Evolutionary conservation across 2,113 vertebrate species (phyloP), one percentile per base, ranked within the genome.

Genomic region (Steatornis caripensis): DNA sequence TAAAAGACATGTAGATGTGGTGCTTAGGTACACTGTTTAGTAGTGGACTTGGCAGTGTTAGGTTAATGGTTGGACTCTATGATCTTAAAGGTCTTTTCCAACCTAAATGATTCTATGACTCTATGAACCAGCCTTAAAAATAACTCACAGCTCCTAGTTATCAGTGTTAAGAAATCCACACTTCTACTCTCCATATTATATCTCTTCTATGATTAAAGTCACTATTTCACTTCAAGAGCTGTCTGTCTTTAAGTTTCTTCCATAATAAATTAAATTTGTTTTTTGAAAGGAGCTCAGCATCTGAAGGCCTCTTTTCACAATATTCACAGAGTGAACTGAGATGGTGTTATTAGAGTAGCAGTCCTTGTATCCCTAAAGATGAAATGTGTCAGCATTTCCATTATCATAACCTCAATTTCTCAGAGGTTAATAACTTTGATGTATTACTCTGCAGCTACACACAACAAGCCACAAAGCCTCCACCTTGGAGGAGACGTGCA

Each of bases 341-440:
- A 72, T 4, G 5, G 46, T 24, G 4, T 84, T 83, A 36, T 69
- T 83, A 12, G n/a, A 80, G 62, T 32, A 69, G 39, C 45, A 58
- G 24, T 65, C 54, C 54, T 84, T 65, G 72, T 54, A 72, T 39
- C 68, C 72, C 71, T 81, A 58, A 53, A 74, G 55, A 82, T 1
- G 2, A 81, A 70, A 72, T 0, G 1, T 66, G 69, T 71, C 89
- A 87, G 32, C 41, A 36, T 62, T 54, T 85, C 54, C 51, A 58
- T 84, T 61, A 66, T 53, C 39, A 45, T 39, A 78, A 87, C 85
- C 65, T 54, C 90, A 7, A 95, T 90, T 95, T 87, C 81, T 72
- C 88, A 95, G 82, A 90, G 75, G 83, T 95, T 95, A 95, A 85
- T 93, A 95, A 82, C 68, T 89, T 70, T 36, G 32, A 70, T 62